Evolutionary conservation across 2,888 invertebrate genomes (phyloP).

Genomic region (Drosophila phalerata): DNA sequence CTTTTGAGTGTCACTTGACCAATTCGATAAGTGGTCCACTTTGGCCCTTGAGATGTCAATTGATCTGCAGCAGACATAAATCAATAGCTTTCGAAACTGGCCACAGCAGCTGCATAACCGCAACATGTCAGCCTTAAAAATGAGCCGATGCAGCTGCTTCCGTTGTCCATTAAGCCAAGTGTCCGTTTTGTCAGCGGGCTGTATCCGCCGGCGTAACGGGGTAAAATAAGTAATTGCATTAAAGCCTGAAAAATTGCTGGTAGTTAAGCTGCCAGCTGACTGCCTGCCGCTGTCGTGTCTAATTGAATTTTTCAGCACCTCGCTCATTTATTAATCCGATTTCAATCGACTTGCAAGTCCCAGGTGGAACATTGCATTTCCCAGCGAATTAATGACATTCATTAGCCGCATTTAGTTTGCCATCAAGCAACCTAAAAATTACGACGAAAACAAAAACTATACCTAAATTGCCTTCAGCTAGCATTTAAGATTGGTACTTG

Average conservation of each 20-base stretch:
- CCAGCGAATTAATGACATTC: conserved; percentile 76
- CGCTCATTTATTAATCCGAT: conserved; percentile 82
- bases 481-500: not conserved
- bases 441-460: conserved; percentile 30
- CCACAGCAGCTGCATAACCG: conserved; percentile 50
- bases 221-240: conserved; percentile 68
- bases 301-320: conserved; percentile 75
- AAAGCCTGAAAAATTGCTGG: conserved; percentile 68
- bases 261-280: conserved; percentile 54
- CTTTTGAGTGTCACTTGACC: conserved; percentile 25
- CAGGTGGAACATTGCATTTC: conserved; percentile 48
- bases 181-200: conserved; percentile 49
- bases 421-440: conserved; percentile 45
- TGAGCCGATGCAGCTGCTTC: conserved; percentile 65
- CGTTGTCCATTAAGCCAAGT: conserved; percentile 61
- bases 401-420: conserved; percentile 76
- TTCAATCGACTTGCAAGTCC: conserved; percentile 70
- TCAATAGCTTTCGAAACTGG: conserved; percentile 52
- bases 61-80: conserved; percentile 70
- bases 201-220: conserved; percentile 25
- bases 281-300: conserved; percentile 46
- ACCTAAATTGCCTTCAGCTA: conserved; percentile 2
- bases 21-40: conserved; percentile 26
- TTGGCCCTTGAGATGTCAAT: conserved; percentile 45
- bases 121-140: conserved; percentile 70